phyloP scores from a whole-genome alignment of 2,113 vertebrate species.

The Pterocles orientalis region DNA sequence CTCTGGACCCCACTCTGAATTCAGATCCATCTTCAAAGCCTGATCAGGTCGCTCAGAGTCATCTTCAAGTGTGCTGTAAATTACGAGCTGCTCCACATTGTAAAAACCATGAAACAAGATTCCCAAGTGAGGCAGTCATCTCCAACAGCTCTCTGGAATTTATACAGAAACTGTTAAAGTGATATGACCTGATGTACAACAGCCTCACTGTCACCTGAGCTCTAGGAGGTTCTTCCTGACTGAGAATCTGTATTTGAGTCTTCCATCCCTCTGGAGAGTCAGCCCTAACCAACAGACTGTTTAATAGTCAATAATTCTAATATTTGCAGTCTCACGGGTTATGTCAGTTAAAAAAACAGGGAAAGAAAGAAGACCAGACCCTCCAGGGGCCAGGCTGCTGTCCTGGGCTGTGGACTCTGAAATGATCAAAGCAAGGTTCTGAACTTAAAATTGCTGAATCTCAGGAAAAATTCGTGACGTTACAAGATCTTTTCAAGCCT shows the following conservation, averaged over 20 bases:
- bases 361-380: neutral
- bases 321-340: neutral
- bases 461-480: neutral
- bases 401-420: neutral
- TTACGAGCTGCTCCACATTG: neutral
- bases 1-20: neutral
- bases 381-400: rapidly evolving
- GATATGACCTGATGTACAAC: neutral
- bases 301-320: neutral
- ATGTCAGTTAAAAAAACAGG: neutral
- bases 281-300: neutral
- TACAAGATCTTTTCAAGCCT: neutral
- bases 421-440: neutral
- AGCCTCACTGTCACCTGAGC: neutral
- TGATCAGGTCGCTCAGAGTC: neutral
- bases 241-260: neutral
- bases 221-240: neutral
- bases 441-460: neutral
- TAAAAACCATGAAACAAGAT: neutral
- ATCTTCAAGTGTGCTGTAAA: neutral
- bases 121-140: neutral
- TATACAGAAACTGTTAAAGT: neutral
- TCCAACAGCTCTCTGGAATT: neutral
- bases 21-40: neutral
- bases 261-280: neutral